These are phyloP conservation scores for Myotis daubentonii DNA, from an alignment of 2,797 vertebrate genomes.

Conservation along the genomic window DNA sequence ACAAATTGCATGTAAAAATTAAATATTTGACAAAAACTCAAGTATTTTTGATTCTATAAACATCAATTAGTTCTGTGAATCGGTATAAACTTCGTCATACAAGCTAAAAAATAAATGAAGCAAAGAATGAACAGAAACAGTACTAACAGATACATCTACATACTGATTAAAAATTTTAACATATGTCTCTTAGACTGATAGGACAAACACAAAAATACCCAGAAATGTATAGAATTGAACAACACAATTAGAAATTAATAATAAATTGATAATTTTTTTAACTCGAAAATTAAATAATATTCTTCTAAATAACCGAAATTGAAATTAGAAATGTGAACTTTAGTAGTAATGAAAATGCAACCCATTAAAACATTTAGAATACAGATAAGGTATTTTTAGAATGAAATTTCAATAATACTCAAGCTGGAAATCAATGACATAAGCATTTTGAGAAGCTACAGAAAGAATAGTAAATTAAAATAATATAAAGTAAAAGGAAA, in stretches of 20 bases:
- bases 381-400: background rate
- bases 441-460: background rate
- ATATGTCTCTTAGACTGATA: background rate
- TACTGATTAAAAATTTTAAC: slow-evolving; percentile 1
- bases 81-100: background rate
- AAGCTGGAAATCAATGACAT: background rate
- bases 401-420: background rate
- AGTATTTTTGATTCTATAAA: background rate
- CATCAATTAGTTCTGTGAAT: background rate
- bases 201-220: background rate
- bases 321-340: background rate
- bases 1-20: background rate
- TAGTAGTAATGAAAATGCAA: background rate
- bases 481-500: background rate
- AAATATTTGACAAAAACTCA: background rate
- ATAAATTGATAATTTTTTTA: background rate
- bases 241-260: background rate
- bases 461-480: background rate
- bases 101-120: background rate
- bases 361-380: background rate
- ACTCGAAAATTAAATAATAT: background rate
- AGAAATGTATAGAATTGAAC: background rate
- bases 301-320: background rate
- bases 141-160: background rate
- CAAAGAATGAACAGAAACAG: background rate